phyloP scores from a whole-genome alignment of 2,113 vertebrate species.

The Haemorhous mexicanus region DNA sequence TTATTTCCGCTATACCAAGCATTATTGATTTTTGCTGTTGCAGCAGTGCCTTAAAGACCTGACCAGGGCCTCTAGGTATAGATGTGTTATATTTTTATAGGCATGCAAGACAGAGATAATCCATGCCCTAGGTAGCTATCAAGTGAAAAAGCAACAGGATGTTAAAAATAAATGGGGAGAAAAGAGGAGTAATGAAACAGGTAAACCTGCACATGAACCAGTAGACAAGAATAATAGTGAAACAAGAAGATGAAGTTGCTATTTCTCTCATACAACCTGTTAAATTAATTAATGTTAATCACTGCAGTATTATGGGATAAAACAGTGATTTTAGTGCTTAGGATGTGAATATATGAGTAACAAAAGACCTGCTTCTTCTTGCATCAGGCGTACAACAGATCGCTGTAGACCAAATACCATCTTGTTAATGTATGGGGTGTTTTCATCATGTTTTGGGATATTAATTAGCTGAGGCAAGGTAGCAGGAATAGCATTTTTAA shows the following conservation, averaged over 20 bases:
- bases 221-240: neutral
- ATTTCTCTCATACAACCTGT: neutral
- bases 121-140: neutral
- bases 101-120: neutral
- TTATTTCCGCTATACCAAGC: neutral
- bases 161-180: neutral
- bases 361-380: neutral
- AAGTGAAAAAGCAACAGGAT: neutral
- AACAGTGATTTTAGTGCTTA: neutral
- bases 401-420: neutral
- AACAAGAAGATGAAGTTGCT: neutral
- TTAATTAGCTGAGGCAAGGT: neutral
- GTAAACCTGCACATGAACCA: neutral
- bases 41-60: neutral
- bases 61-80: neutral
- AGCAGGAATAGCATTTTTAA: neutral
- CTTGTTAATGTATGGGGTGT: neutral
- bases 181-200: neutral
- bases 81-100: slow-evolving; percentile 13
- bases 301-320: neutral
- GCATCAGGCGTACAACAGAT: neutral
- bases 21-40: neutral
- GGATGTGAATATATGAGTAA: neutral
- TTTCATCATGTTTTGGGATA: neutral
- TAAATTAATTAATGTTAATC: slow-evolving; percentile 16